A percentile compares a stretch with the other conserved stretches of the same genome.
phyloP scores from a whole-genome alignment of 2,797 vertebrate genomes.

The Tamandua tetradactyla region DNA sequence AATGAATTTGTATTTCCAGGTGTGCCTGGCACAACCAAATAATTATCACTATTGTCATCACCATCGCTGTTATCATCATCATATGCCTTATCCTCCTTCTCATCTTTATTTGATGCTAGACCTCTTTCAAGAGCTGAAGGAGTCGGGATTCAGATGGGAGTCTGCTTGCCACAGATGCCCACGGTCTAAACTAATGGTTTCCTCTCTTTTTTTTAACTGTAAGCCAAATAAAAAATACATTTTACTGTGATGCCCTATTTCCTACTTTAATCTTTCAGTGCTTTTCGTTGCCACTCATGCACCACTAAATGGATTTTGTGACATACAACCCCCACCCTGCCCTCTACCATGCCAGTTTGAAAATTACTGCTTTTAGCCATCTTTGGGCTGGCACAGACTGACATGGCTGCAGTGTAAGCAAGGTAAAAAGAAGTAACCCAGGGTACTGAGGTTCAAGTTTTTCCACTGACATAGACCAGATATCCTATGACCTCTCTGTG shows the following conservation, averaged over 20 bases:
- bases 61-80: accelerated
- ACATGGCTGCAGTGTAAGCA: background rate
- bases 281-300: background rate
- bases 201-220: background rate
- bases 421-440: background rate
- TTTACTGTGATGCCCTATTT: background rate
- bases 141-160: background rate
- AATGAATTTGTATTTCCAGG: background rate
- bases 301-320: background rate
- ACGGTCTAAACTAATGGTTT: background rate
- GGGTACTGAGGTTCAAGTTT: background rate
- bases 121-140: background rate
- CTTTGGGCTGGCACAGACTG: background rate
- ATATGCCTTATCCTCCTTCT: background rate
- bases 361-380: background rate
- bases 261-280: background rate
- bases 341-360: background rate
- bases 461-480: background rate
- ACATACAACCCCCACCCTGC: background rate
- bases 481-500: background rate
- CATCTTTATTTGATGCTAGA: background rate
- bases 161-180: background rate
- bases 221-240: background rate
- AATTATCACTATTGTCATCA: accelerated
- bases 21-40: too few species aligned